A percentile compares a stretch with the other conserved stretches of the same genome.
Conservation (phyloP, 2,797 vertebrate species). For the Galagoides demidoff region DNA sequence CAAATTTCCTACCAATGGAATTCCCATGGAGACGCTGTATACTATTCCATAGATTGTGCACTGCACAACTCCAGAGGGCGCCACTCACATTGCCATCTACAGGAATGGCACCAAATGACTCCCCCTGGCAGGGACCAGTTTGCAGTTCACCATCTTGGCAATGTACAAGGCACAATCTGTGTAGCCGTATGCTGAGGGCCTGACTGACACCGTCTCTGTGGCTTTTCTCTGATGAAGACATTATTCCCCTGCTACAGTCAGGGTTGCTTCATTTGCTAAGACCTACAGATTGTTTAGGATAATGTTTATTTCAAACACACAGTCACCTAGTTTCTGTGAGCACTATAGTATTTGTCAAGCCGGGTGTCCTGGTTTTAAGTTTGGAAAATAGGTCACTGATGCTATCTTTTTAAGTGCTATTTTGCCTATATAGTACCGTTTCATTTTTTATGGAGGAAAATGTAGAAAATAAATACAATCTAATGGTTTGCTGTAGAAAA, state of each 20-base stretch:
- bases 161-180: not conserved
- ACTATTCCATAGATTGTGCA: not conserved
- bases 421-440: conserved; percentile 53
- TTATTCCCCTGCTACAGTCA: not conserved
- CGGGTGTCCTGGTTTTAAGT: conserved; percentile 47
- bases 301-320: not conserved
- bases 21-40: not conserved
- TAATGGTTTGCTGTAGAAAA: conserved; percentile 40
- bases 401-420: not conserved
- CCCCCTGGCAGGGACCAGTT: not conserved
- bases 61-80: not conserved
- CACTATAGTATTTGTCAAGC: not conserved
- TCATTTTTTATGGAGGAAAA: conserved; percentile 10
- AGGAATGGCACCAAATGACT: not conserved
- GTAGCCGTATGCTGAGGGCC: not conserved
- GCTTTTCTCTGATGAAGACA: not conserved
- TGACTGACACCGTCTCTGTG: not conserved
- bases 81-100: not conserved
- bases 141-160: not conserved
- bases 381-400: conserved; percentile 40
- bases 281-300: not conserved
- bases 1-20: not conserved
- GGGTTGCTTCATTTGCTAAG: not conserved
- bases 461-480: not conserved
- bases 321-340: conserved; percentile 36